Conservation (phyloP, 2,113 vertebrate species). For the Nesospiza acunhae region DNA sequence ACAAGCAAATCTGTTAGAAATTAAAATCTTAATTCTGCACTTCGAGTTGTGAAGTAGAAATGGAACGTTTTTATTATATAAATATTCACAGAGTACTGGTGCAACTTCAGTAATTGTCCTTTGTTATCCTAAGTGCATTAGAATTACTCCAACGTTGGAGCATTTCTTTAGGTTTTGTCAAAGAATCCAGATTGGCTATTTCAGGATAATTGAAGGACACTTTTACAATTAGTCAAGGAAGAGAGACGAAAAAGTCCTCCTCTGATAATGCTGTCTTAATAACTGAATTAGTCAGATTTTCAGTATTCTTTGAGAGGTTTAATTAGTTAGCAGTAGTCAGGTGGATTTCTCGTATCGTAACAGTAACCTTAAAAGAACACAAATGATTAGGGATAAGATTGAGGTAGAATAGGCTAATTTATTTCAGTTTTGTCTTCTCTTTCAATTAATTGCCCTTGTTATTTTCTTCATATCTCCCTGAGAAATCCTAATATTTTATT, state of each 20-base stretch:
- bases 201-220: neutral
- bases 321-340: neutral
- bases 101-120: neutral
- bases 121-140: neutral
- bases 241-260: neutral
- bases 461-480: neutral
- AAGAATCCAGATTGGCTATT: neutral
- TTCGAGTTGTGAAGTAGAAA: neutral
- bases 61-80: neutral
- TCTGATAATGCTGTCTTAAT: neutral
- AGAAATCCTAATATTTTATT: neutral
- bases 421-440: neutral
- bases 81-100: neutral
- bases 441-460: neutral
- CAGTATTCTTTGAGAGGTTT: neutral
- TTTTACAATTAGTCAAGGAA: neutral
- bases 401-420: neutral
- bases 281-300: neutral
- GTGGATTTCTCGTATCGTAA: neutral
- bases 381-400: neutral
- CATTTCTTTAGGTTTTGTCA: neutral
- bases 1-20: neutral
- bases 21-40: neutral
- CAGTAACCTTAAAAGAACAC: neutral
- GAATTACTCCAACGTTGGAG: neutral